These are phyloP conservation scores for Drosophila monieri DNA, from an alignment of 2,888 invertebrate genomes.

Conservation along the genomic window DNA sequence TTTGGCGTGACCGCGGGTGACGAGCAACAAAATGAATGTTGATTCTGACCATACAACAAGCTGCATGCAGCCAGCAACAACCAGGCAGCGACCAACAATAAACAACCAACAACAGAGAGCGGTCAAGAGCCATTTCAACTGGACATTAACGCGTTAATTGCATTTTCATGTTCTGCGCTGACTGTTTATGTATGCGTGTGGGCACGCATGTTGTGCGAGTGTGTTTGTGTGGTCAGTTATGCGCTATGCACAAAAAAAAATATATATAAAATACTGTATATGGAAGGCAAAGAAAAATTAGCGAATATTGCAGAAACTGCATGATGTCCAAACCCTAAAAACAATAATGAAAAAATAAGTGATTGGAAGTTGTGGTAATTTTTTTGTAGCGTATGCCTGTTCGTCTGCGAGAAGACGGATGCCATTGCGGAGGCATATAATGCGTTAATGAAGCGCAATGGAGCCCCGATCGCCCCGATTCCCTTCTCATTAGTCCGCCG, in stretches of 20 bases:
- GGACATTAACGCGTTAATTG: slow-evolving; percentile 77
- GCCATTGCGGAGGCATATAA: slow-evolving; percentile 37
- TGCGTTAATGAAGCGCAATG: slow-evolving; percentile 59
- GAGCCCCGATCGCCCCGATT: slow-evolving; percentile 13
- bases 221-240: slow-evolving; percentile 55
- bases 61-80: slow-evolving; percentile 7
- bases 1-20: slow-evolving; percentile 24
- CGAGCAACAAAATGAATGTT: slow-evolving; percentile 45
- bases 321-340: neutral
- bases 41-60: slow-evolving; percentile 13
- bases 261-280: too few species aligned
- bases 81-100: slow-evolving; percentile 3
- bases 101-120: slow-evolving; percentile 21
- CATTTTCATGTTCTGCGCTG: slow-evolving; percentile 71
- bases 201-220: slow-evolving; percentile 24
- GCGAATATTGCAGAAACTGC: too few species aligned
- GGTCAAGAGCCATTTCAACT: slow-evolving; percentile 53
- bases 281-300: neutral
- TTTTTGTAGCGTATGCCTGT: slow-evolving; percentile 18
- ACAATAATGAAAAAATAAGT: too few species aligned
- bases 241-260: slow-evolving; percentile 19
- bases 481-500: slow-evolving; percentile 17
- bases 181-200: slow-evolving; percentile 32
- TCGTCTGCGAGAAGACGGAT: slow-evolving; percentile 41
- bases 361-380: neutral